Base-by-base conservation (phyloP, 2,888 invertebrate genomes). In the Drosophila phalerata region DNA sequence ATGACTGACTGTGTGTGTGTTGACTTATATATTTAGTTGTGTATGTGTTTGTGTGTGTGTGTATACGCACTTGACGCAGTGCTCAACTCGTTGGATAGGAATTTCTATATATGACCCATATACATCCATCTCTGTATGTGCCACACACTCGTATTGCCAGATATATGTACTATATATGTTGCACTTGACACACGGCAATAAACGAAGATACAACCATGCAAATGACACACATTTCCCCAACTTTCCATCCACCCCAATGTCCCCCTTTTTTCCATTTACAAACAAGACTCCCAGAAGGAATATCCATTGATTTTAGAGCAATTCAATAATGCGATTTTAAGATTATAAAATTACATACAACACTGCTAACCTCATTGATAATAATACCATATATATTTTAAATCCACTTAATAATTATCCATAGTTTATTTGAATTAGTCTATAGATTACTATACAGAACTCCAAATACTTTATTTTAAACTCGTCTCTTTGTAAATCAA, bases 101-200 rank as follows among this genome's bases (percentile, higher is more conserved):
- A 45, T 63, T 63, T 60, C 30, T 30, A 30, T 30, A 30, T 30
- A 49, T 86, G 84, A 74, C 82, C 84, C 74, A 86, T 67, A 77
- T 80, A 77, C 38, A 52, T 47, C 37, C 52, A 34, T 45, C 47
- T 64, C 11, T 10, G 17, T 10, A 17, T 45, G 45, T 56, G 30
- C 55, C 22, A 22, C 37, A 38, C 22, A 22, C 22, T 22, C 22
- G 22, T 45, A 10, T 37, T 43, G 32, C 22, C 19, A 56, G 6
- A 32, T 15, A 10, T 25, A 22, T 28, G 6, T 8, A 22, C 1
- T 22, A 45, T 45, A 34, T 22, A n/a, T 15, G 43, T 34, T 57
- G 57, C 57, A 57, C 56, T 57, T 57, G 56, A 57, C 34, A 57
- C 56, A 56, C 34, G 56, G 22, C 56, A 60, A 55, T 34, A 51